phyloP scores from a whole-genome alignment of 2,888 invertebrate genomes.

The Hypomecis punctinalis region DNA sequence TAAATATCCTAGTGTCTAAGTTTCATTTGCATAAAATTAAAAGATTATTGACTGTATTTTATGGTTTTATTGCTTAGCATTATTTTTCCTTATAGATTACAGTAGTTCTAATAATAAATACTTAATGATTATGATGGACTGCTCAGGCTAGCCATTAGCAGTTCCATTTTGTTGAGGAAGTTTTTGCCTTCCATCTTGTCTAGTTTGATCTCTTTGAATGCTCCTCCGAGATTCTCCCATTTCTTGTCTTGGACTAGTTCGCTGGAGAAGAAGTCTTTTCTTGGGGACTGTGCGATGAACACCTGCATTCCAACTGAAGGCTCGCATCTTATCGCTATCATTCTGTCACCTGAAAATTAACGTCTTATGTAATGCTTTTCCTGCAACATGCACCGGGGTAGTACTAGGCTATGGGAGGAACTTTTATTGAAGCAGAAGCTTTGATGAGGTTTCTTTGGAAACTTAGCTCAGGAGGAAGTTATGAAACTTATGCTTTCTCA shows the following conservation, averaged over 20 bases:
- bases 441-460: too few relatives aligned
- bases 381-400: neutral
- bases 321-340: conserved; percentile 96
- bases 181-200: conserved; percentile 98
- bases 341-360: conserved; percentile 85
- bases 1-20: conserved; percentile 79
- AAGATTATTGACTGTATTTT: conserved; percentile 43
- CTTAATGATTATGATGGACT: conserved; percentile 83
- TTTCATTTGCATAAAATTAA: conserved; percentile 70
- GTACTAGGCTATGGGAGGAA: too few relatives aligned
- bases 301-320: conserved; percentile 95
- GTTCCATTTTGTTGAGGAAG: conserved; percentile 98
- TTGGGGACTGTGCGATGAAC: conserved; percentile 94
- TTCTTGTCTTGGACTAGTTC: conserved; percentile 95
- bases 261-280: conserved; percentile 94
- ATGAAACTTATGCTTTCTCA: too few relatives aligned
- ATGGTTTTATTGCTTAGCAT: conserved; percentile 37
- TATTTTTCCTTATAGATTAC: conserved; percentile 45
- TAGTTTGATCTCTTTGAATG: conserved; percentile 94
- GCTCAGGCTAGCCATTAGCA: conserved; percentile 95
- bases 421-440: too few relatives aligned
- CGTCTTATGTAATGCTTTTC: neutral
- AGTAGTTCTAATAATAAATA: conserved; percentile 42
- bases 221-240: conserved; percentile 97
- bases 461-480: too few relatives aligned